These are phyloP conservation scores for Eulemur albifrons DNA, from an alignment of 2,797 vertebrate genomes.

Conservation along the genomic window DNA sequence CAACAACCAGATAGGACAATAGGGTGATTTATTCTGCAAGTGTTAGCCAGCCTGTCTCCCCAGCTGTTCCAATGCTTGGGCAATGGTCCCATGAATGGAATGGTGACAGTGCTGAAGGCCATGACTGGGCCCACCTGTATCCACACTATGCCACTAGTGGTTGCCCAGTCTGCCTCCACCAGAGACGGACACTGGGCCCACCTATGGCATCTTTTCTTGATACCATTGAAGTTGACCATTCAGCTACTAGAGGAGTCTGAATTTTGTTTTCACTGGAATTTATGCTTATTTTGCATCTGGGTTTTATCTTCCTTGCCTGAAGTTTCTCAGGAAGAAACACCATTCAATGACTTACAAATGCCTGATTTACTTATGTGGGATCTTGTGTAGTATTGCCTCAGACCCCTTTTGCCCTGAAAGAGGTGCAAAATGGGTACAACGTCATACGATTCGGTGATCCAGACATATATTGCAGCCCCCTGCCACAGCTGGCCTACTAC, in stretches of 20 bases:
- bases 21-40: neutral
- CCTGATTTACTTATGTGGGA: neutral
- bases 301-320: neutral
- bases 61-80: neutral
- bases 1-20: neutral
- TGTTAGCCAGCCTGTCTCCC: neutral
- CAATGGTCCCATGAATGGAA: neutral
- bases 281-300: neutral
- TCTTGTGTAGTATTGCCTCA: neutral
- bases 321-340: neutral
- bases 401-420: neutral
- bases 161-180: too few relatives aligned
- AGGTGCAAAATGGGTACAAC: neutral
- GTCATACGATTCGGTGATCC: neutral
- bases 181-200: neutral
- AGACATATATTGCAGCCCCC: neutral
- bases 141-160: neutral
- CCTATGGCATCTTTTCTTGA: neutral
- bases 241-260: neutral
- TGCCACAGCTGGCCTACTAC: conserved; percentile 12
- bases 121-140: neutral
- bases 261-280: neutral
- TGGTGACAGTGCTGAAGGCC: too few relatives aligned
- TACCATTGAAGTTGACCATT: neutral
- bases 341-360: neutral